Evolutionary conservation across 2,888 invertebrate species (phyloP), one percentile per base, ranked within the genome.

Genomic region (Pammene aurita): DNA sequence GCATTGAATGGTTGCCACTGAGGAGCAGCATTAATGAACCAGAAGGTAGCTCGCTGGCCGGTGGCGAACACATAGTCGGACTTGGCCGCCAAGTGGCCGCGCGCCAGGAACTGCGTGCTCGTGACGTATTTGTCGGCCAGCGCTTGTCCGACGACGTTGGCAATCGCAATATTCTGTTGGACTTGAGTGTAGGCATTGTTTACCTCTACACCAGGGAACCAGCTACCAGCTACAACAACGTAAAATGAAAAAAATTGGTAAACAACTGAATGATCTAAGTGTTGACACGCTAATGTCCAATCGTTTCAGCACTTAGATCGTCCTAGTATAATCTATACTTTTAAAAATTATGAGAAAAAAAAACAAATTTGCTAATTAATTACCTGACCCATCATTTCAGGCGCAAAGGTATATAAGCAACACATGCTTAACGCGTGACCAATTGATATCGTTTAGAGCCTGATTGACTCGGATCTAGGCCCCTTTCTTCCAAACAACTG

Each of bases 1-100:
- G 84, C 92, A 73, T 94, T 94, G 76, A 94, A 93, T 0, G 88
- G 88, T 68, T 94, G 94, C 95, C 95, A 96, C 74, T 95, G 95
- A 0, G 95, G 95, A 0, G 94, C 94, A 0, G 92, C 93, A 77
- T 96, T 96, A 61, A 95, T 85, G 77, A 94, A 95, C 81, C 94
- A 94, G 82, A 95, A 95, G 0, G 94, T 93, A 0, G 94, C 82
- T 0, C 90, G 84, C 75, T 95, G 94, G 50, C 93, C 93, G 9
- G 93, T 84, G 0, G 93, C 94, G 74, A 92, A 94, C n/a, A 95
- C 85, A 74, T 93, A 94, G 80, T 95, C 95, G 11, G 91, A 93
- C 77, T 94, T 95, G 1, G 95, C 94, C 0, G 93, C 84, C 52
- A 95, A 84, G 76, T 95, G 95, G 4, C 95, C 95, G 57, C 94